These are phyloP conservation scores for Ataeniobius toweri DNA, from an alignment of 2,797 vertebrate genomes.

Conservation along the genomic window DNA sequence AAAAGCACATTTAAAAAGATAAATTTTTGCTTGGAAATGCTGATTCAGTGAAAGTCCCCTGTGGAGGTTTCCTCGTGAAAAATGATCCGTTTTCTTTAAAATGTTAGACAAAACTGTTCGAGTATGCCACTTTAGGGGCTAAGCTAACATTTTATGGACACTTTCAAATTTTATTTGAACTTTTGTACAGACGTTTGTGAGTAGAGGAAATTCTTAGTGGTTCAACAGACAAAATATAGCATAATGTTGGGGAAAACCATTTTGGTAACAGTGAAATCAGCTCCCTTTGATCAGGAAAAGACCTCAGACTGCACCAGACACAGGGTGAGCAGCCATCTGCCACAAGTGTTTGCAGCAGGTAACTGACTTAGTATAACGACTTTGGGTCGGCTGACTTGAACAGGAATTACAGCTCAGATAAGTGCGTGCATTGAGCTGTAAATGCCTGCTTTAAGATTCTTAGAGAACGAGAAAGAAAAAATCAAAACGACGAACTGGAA, in stretches of 20 bases:
- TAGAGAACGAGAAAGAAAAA: background rate
- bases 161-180: background rate
- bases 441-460: background rate
- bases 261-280: background rate
- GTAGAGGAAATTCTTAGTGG: background rate
- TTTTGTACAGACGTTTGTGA: background rate
- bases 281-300: background rate
- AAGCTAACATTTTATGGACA: background rate
- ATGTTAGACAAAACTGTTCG: background rate
- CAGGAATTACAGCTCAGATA: background rate
- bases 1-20: background rate
- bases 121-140: background rate
- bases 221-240: background rate
- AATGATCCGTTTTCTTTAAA: background rate
- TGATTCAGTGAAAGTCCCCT: background rate
- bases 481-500: background rate
- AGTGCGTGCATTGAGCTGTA: background rate
- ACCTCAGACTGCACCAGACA: background rate
- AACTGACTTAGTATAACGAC: background rate
- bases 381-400: background rate
- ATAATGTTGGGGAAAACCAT: background rate
- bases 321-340: conserved; percentile 1
- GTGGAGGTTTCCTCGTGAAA: background rate
- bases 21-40: background rate
- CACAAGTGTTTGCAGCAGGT: background rate